Base-by-base conservation (phyloP, 2,797 vertebrate genomes). In the Alcedo atthis region DNA sequence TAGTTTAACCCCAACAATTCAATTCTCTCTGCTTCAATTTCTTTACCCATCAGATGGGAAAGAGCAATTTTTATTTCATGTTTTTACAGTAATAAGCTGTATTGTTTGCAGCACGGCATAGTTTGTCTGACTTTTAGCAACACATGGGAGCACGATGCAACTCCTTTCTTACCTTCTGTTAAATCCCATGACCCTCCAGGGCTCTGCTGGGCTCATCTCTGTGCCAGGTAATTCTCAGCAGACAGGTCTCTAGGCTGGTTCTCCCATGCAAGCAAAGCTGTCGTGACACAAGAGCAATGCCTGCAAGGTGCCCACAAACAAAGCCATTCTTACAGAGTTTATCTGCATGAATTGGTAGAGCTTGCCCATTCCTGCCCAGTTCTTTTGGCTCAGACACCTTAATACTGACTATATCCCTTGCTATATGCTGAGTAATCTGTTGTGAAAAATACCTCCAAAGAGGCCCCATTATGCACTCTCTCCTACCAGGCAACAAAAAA, bases 341-440 rank as follows among this genome's bases (percentile, higher is more conserved):
- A 89, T 92, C 92, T 94, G 81, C 90, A 40, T 87, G 92, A 96
- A 89, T 89, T 92, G 86, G 81, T 85, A 17, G 91, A 96, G 93
- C 93, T 73, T 96, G 95, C 94, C 95, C 63, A 37, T 94, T 95
- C 96, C 95, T 96, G 93, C 96, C 94, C 90, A 85, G 86, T 54
- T 83, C 88, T 95, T 90, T 93, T 96, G 94, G 95, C 95, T 96
- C 90, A 95, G 94, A 95, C 94, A 81, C 81, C 88, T 94, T 95
- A 95, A 96, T 93, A 78, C 94, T 96, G 81, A 92, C 68, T 95
- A 94, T 94, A 95, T 95, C 95, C 96, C 92, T 89, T 9, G 71
- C 89, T 94, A 90, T 94, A 94, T 94, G 95, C 94, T 93, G 93
- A 94, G 90, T 96, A 95, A 96, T 93, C 96, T 94, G 73, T 67